Percentiles rank a stretch among this genome's conserved stretches.
Conservation (phyloP, 2,888 invertebrate species). For the Parapristionchus giblindavisi region DNA sequence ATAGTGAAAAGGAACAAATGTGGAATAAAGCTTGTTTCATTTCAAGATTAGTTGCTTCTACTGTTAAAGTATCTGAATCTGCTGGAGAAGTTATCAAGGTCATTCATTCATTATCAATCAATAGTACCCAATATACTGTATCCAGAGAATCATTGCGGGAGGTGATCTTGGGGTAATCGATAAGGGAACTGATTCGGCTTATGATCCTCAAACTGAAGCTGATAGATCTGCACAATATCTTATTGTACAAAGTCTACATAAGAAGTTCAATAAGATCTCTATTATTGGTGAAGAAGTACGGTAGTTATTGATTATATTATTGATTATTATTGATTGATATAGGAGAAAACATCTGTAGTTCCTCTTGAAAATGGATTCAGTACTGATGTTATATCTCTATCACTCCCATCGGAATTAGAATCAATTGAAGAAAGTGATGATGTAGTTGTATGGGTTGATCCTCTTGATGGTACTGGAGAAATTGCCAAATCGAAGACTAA, state of each 20-base stretch:
- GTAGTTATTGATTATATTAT: neutral
- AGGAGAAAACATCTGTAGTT: slow-evolving; percentile 36
- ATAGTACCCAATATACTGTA: slow-evolving; percentile 47
- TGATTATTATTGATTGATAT: neutral
- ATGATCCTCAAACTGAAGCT: slow-evolving; percentile 95
- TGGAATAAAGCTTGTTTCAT: slow-evolving; percentile 64
- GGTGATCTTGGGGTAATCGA: slow-evolving; percentile 72
- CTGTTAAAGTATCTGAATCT: slow-evolving; percentile 71
- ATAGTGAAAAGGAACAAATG: slow-evolving; percentile 44
- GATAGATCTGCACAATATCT: slow-evolving; percentile 93
- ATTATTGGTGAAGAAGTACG: slow-evolving; percentile 84
- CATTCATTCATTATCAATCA: slow-evolving; percentile 12
- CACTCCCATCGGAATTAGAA: slow-evolving; percentile 13
- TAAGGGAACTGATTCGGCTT: slow-evolving; percentile 75
- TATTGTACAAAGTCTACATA: slow-evolving; percentile 86
- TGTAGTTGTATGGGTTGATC: slow-evolving; percentile 95
- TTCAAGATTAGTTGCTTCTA: slow-evolving; percentile 72
- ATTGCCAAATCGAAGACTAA: slow-evolving; percentile 77
- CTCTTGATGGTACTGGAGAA: slow-evolving; percentile 96
- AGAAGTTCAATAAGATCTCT: slow-evolving; percentile 87
- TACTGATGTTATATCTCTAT: slow-evolving; percentile 11
- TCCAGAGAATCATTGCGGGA: slow-evolving; percentile 57
- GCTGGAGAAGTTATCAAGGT: slow-evolving; percentile 72
- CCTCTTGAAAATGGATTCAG: slow-evolving; percentile 4
- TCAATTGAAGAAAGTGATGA: slow-evolving; percentile 51